Evolutionary conservation across 2,113 vertebrate genomes (phyloP).

Genomic region (Pelodiscus sinensis): DNA sequence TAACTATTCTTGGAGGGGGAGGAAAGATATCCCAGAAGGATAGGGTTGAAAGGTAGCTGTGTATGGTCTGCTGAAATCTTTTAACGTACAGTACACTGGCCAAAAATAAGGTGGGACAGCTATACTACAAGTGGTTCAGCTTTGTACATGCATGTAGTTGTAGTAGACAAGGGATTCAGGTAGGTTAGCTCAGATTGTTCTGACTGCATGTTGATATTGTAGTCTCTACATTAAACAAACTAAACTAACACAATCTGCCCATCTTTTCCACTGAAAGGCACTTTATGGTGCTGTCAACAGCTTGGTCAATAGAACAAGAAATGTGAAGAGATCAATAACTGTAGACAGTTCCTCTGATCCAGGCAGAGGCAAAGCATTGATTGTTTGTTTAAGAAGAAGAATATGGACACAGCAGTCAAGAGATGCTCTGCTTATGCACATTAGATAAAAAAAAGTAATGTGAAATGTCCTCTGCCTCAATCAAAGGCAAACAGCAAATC

Average conservation of each 20-base stretch:
- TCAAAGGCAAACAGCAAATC: slow-evolving; percentile 55
- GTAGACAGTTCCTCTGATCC: slow-evolving; percentile 33
- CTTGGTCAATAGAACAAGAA: slow-evolving; percentile 36
- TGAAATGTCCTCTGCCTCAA: slow-evolving; percentile 29
- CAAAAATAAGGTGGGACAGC: fast-evolving
- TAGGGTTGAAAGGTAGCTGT: fast-evolving
- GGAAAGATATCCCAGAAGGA: too few relatives aligned
- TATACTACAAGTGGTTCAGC: fast-evolving
- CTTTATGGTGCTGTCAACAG: neutral
- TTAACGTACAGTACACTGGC: neutral
- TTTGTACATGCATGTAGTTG: too few relatives aligned
- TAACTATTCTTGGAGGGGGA: fast-evolving
- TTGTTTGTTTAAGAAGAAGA: slow-evolving; percentile 25
- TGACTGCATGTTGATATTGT: neutral
- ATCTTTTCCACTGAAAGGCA: neutral
- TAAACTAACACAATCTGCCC: neutral
- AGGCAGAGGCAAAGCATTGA: slow-evolving; percentile 43
- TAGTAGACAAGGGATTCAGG: neutral
- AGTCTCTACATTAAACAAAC: neutral
- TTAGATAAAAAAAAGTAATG: slow-evolving; percentile 60
- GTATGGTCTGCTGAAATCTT: neutral
- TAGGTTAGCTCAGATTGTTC: neutral
- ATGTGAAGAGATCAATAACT: slow-evolving; percentile 43
- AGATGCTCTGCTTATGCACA: neutral
- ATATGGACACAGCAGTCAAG: slow-evolving; percentile 38